These are phyloP conservation scores for Psilopogon haemacephalus DNA, from an alignment of 2,113 vertebrate species.

Conservation along the genomic window DNA sequence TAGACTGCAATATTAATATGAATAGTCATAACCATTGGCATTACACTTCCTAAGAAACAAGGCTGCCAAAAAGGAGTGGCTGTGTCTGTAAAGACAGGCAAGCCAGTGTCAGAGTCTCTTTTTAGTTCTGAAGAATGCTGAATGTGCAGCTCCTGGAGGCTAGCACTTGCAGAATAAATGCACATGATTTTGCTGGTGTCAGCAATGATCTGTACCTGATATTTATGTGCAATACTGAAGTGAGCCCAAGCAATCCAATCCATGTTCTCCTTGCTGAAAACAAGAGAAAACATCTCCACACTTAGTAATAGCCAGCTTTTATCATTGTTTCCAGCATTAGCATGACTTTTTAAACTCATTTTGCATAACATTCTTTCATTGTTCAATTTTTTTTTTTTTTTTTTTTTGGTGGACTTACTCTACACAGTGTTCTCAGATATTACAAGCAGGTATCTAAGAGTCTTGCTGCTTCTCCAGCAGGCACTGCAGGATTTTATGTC, in stretches of 20 bases:
- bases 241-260: neutral
- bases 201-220: neutral
- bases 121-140: neutral
- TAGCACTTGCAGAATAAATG: neutral
- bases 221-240: neutral
- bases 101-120: neutral
- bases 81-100: neutral
- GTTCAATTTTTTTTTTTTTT: neutral
- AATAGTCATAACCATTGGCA: neutral
- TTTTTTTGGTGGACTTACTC: neutral
- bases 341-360: neutral
- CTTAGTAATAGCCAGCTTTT: fast-evolving
- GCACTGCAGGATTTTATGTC: neutral
- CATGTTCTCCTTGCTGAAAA: neutral
- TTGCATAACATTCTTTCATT: neutral
- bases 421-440: neutral
- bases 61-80: neutral
- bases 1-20: neutral
- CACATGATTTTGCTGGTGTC: neutral
- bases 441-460: neutral
- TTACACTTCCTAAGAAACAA: neutral
- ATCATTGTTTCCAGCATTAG: neutral
- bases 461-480: neutral
- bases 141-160: neutral
- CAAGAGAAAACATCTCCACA: neutral